Conservation (phyloP, 2,888 invertebrate genomes). For the Beris chalybata region DNA sequence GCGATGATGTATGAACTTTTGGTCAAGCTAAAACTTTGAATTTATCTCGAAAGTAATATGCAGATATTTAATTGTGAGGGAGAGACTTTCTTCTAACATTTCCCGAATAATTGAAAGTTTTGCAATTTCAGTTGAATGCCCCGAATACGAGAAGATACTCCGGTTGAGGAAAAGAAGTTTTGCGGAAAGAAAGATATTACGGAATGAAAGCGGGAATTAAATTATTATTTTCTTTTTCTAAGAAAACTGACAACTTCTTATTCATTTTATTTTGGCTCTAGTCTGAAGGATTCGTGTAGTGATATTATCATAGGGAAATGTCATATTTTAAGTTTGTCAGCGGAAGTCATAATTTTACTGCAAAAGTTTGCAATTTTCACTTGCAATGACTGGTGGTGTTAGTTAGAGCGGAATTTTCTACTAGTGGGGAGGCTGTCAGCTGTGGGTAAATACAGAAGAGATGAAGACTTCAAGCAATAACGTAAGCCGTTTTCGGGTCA, state of each 20-base stretch:
- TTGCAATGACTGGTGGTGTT: background rate
- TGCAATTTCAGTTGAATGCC: conserved; percentile 13
- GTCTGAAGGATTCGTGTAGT: background rate
- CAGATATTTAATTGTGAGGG: conserved; percentile 35
- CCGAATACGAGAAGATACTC: background rate
- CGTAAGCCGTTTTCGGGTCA: no score
- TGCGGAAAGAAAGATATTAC: conserved; percentile 8
- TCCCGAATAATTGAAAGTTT: conserved; percentile 29
- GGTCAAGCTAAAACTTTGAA: conserved; percentile 35
- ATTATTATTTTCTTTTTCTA: background rate
- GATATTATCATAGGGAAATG: no score
- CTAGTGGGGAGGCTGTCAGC: no score
- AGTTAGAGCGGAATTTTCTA: background rate
- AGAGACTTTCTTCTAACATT: conserved; percentile 9
- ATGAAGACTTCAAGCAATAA: no score
- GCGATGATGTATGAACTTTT: conserved; percentile 39
- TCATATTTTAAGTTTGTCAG: conserved; percentile 3
- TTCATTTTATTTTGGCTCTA: background rate
- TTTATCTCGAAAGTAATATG: conserved; percentile 35
- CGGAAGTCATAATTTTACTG: background rate
- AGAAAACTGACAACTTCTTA: background rate
- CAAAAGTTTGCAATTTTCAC: background rate
- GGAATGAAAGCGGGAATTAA: conserved; percentile 4
- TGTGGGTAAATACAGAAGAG: no score
- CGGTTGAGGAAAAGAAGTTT: background rate